Evolutionary conservation across 2,797 vertebrate species (phyloP).

Genomic region (Silurus aristotelis): DNA sequence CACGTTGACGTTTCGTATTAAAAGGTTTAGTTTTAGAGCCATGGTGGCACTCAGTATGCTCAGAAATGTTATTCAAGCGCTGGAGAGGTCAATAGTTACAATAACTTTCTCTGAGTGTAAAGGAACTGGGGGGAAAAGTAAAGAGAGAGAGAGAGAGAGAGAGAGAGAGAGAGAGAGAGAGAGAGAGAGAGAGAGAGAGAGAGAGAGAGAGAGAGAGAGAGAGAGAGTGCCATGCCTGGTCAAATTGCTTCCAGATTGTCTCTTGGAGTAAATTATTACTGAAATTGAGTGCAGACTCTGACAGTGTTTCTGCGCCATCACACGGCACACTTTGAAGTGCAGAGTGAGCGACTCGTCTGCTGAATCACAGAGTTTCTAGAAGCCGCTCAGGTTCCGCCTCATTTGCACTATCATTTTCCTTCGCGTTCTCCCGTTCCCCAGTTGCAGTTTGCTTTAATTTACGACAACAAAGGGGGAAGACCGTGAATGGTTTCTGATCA

Average conservation of each 20-base stretch:
- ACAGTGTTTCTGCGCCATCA: conserved; percentile 74
- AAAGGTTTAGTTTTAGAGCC: conserved; percentile 72
- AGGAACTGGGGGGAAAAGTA: conserved; percentile 16
- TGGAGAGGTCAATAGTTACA: conserved; percentile 83
- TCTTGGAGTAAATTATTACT: conserved; percentile 74
- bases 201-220: conserved; percentile 61
- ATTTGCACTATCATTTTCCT: conserved; percentile 57
- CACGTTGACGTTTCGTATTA: conserved; percentile 73
- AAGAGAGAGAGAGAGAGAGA: conserved; percentile 16
- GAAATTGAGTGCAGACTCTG: conserved; percentile 77
- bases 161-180: conserved; percentile 52
- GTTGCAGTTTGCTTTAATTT: conserved; percentile 57
- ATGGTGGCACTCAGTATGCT: conserved; percentile 69
- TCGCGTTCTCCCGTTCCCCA: conserved; percentile 45
- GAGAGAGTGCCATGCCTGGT: conserved; percentile 64
- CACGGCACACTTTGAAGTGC: conserved; percentile 71
- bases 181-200: conserved; percentile 50
- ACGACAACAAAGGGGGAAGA: conserved; percentile 53
- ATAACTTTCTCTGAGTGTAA: conserved; percentile 75
- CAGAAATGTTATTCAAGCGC: conserved; percentile 76
- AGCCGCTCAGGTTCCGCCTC: conserved; percentile 61
- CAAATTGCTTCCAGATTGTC: conserved; percentile 82
- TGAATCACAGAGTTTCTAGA: conserved; percentile 61
- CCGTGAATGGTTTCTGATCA: conserved; percentile 63
- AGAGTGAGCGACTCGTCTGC: conserved; percentile 56